Evolutionary conservation across 2,113 vertebrate species (phyloP).

Genomic region (Zosterops japonicus): DNA sequence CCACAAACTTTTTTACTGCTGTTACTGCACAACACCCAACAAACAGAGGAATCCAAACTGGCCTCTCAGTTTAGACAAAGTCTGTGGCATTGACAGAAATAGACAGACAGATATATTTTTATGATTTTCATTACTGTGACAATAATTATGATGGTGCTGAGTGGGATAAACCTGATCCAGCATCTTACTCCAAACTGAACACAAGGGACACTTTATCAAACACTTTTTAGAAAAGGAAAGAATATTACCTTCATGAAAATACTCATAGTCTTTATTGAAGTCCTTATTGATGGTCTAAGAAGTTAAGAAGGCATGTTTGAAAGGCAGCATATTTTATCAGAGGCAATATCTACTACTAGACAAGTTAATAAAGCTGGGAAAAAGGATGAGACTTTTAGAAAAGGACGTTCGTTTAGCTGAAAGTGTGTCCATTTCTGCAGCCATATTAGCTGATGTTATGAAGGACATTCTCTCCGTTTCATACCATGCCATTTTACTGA

Average conservation of each 20-base stretch:
- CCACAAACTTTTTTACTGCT: not conserved
- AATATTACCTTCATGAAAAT: not conserved
- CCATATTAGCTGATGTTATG: not conserved
- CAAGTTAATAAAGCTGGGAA: constrained; percentile 21
- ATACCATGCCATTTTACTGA: not conserved
- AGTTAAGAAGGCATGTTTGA: not conserved
- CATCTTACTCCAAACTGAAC: not conserved
- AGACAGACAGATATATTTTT: not conserved
- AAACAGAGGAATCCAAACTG: not conserved
- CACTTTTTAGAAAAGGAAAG: not conserved
- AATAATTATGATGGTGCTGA: not conserved
- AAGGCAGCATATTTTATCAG: not conserved
- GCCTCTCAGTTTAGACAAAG: not conserved
- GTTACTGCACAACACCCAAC: not conserved
- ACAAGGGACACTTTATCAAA: not conserved
- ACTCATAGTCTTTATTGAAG: not conserved
- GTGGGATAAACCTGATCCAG: not conserved
- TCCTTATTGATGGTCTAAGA: not conserved
- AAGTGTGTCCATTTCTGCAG: not conserved
- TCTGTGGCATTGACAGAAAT: not conserved
- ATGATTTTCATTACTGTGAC: not conserved
- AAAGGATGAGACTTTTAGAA: not conserved
- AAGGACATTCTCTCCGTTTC: not conserved
- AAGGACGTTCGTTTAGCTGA: not conserved
- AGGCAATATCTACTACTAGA: not conserved